Evolutionary conservation across 2,113 vertebrate species (phyloP).

Genomic region (Cavia porcellus): DNA sequence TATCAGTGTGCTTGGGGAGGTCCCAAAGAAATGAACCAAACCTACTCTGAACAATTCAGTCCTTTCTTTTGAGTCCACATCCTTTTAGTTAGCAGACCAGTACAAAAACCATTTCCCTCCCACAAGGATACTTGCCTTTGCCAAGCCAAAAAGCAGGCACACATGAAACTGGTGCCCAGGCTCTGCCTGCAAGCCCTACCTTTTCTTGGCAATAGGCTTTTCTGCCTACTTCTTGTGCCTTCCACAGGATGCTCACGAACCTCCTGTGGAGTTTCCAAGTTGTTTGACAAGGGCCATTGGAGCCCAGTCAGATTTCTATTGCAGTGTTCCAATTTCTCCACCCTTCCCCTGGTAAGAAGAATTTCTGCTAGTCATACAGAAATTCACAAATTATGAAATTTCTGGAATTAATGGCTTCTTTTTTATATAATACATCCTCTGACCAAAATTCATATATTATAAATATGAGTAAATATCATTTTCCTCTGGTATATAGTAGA

Average conservation of each 20-base stretch:
- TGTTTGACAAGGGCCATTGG: constrained; percentile 47
- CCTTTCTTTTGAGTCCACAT: constrained; percentile 65
- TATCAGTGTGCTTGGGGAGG: constrained; percentile 60
- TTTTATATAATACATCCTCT: neutral
- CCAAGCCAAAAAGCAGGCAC: constrained; percentile 73
- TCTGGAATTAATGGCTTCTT: constrained; percentile 64
- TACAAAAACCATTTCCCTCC: constrained; percentile 68
- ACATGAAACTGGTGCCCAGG: constrained; percentile 19
- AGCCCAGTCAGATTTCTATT: constrained; percentile 55
- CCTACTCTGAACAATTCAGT: constrained; percentile 66
- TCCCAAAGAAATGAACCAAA: constrained; percentile 72
- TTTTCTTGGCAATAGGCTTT: constrained; percentile 58
- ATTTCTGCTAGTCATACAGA: constrained; percentile 19
- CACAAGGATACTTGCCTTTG: constrained; percentile 62
- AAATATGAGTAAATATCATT: neutral
- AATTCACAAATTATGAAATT: constrained; percentile 64
- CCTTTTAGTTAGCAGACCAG: constrained; percentile 60
- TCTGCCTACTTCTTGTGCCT: constrained; percentile 50
- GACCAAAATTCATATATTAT: constrained; percentile 31
- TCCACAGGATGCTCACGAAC: constrained; percentile 42
- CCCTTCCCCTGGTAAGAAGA: neutral
- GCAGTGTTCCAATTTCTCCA: constrained; percentile 50
- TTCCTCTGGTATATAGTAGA: neutral
- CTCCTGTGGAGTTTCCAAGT: constrained; percentile 47
- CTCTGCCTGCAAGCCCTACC: constrained; percentile 12